These are phyloP conservation scores for Atherinomorus stipes DNA, from an alignment of 2,113 vertebrate genomes.

Conservation along the genomic window DNA sequence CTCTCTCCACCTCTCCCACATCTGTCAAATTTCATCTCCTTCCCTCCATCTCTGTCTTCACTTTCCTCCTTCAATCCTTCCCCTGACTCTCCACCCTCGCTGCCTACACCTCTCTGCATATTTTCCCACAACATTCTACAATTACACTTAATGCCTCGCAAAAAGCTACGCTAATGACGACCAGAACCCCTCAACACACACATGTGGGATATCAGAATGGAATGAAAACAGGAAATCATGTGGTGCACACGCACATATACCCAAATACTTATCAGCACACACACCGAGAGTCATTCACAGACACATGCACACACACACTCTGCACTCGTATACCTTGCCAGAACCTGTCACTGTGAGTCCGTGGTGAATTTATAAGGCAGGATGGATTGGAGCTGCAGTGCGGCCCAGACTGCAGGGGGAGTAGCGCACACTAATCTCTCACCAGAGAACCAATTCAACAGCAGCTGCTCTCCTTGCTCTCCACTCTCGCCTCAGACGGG, in stretches of 20 bases:
- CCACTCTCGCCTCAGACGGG: slow-evolving; percentile 36
- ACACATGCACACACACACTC: slow-evolving; percentile 14
- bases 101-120: slow-evolving; percentile 65
- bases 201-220: slow-evolving; percentile 58
- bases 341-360: slow-evolving; percentile 59
- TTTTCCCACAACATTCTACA: slow-evolving; percentile 69
- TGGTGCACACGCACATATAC: slow-evolving; percentile 19
- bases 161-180: slow-evolving; percentile 50
- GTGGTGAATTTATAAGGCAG: slow-evolving; percentile 61
- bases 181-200: slow-evolving; percentile 49
- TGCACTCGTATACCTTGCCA: slow-evolving; percentile 62
- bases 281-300: neutral
- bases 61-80: slow-evolving; percentile 6
- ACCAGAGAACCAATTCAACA: slow-evolving; percentile 48
- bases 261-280: slow-evolving; percentile 17
- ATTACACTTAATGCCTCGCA: slow-evolving; percentile 59
- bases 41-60: neutral
- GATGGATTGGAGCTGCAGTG: slow-evolving; percentile 67
- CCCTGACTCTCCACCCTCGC: neutral
- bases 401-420: slow-evolving; percentile 71
- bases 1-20: neutral
- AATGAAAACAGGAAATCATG: slow-evolving; percentile 75
- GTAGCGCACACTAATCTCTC: slow-evolving; percentile 50
- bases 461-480: slow-evolving; percentile 50
- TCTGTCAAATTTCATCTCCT: slow-evolving; percentile 6